Percentiles rank a stretch among this genome's conserved stretches.
Evolutionary conservation across 2,797 vertebrate genomes (phyloP).

Genomic region (Falco columbarius): DNA sequence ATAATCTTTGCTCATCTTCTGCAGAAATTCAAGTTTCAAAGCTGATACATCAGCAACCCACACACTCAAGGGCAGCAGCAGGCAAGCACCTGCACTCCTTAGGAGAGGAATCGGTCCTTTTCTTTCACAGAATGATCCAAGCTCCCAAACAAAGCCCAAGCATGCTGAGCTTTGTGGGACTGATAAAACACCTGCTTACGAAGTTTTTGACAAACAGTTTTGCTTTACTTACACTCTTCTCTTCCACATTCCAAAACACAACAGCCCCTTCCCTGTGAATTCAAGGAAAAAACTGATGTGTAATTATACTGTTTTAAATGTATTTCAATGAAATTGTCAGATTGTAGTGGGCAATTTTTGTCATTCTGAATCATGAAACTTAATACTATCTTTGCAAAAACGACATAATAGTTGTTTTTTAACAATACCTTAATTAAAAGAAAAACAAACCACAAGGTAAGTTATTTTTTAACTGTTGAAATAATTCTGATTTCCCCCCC

Average conservation of each 20-base stretch:
- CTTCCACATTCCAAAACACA: conserved; percentile 97
- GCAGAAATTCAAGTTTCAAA: neutral
- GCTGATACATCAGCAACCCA: neutral
- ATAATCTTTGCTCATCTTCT: neutral
- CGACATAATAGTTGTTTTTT: neutral
- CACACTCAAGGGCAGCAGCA: neutral
- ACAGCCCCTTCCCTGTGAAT: conserved; percentile 91
- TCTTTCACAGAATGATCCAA: neutral
- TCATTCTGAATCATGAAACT: neutral
- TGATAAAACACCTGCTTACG: neutral
- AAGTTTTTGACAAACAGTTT: neutral
- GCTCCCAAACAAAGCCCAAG: neutral
- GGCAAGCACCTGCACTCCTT: neutral
- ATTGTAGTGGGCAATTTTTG: neutral
- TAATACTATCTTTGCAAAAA: neutral
- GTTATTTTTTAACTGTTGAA: neutral
- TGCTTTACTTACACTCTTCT: conserved; percentile 87
- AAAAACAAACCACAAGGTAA: neutral
- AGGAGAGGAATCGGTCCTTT: neutral
- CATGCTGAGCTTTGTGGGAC: neutral
- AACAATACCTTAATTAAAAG: neutral
- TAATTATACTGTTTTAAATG: neutral
- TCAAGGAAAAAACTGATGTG: conserved; percentile 42
- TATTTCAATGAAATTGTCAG: neutral
- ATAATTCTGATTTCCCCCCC: neutral